Evolutionary conservation across 2,797 vertebrate species (phyloP).

Genomic region (Phrynocephalus vlangalii): DNA sequence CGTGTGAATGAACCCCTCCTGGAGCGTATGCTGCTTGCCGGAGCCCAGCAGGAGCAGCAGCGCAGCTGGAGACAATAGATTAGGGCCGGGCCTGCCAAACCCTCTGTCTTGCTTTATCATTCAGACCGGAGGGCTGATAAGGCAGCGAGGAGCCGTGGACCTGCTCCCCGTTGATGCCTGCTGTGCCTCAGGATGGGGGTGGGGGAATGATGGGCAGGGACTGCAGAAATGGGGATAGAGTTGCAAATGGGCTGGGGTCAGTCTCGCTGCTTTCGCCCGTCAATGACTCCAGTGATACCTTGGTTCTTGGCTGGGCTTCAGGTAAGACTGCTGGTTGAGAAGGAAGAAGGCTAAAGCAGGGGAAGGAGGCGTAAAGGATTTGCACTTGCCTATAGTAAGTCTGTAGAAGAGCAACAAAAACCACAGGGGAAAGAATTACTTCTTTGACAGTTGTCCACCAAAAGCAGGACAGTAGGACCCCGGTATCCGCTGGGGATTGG

Average conservation of each 20-base stretch:
- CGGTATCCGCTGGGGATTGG: no score
- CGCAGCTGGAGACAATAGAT: constrained; percentile 52
- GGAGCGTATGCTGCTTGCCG: neutral
- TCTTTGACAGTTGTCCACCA: no score
- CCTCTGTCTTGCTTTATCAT: constrained; percentile 28
- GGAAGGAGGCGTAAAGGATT: neutral
- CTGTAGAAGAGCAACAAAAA: neutral
- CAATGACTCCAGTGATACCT: neutral
- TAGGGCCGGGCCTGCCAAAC: constrained; percentile 25
- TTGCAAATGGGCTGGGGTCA: neutral
- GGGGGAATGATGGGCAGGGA: neutral
- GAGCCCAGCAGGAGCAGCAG: neutral
- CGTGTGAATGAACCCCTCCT: neutral
- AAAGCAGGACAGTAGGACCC: no score
- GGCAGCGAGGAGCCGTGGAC: constrained; percentile 4
- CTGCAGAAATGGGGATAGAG: neutral
- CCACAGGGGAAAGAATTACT: no score
- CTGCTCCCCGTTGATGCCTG: neutral
- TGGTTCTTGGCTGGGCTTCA: neutral
- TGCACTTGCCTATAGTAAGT: neutral
- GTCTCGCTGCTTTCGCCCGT: neutral
- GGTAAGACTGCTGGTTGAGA: neutral
- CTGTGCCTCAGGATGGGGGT: neutral
- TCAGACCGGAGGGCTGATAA: constrained; percentile 1
- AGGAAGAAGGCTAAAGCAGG: neutral